These are phyloP conservation scores for Spisula subtruncata DNA, from an alignment of 2,888 invertebrate genomes.

Conservation along the genomic window DNA sequence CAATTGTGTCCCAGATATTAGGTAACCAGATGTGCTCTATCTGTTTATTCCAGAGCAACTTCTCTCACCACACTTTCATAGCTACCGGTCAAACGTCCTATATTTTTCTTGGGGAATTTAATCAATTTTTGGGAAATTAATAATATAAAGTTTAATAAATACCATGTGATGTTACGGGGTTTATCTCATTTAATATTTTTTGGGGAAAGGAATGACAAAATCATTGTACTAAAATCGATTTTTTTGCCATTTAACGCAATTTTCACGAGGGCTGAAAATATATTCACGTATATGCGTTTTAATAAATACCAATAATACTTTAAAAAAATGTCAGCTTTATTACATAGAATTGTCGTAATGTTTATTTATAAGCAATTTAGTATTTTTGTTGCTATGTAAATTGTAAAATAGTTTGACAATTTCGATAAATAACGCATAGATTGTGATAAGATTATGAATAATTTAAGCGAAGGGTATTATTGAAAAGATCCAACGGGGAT, in stretches of 20 bases:
- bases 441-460: conserved; percentile 8
- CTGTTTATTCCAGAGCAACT: too few relatives aligned
- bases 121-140: too few relatives aligned
- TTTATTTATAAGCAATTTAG: neutral
- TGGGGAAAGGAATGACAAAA: neutral
- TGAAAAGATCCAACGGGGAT: neutral
- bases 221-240: neutral
- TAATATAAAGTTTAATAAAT: too few relatives aligned
- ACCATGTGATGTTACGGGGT: too few relatives aligned
- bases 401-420: neutral
- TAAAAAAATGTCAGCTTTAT: neutral
- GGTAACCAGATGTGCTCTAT: too few relatives aligned
- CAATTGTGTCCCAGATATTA: too few relatives aligned
- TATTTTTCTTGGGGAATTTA: too few relatives aligned
- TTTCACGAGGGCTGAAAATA: neutral
- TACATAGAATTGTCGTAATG: neutral
- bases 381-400: neutral
- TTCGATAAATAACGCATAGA: neutral
- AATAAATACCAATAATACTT: neutral
- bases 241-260: neutral
- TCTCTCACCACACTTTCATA: too few relatives aligned
- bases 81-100: too few relatives aligned
- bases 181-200: too few relatives aligned
- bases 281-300: neutral
- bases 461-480: neutral